Base-by-base conservation (phyloP, 2,888 invertebrate species). In the Spisula subtruncata region DNA sequence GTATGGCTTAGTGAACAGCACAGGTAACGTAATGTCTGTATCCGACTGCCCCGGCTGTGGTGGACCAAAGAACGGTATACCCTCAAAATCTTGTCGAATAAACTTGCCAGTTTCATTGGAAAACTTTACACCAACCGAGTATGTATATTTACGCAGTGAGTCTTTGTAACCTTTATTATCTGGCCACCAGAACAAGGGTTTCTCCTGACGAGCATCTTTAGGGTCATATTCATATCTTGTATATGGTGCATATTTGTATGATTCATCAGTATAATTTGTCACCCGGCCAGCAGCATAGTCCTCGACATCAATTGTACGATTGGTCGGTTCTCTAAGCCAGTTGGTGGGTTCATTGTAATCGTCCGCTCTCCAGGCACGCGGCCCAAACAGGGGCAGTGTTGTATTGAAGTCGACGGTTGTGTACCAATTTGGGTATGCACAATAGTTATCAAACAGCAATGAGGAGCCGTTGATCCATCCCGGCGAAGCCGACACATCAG, bases 1-100 rank as follows among this genome's bases (percentile, higher is more conserved):
- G 96, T 99, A 99, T 0, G 99, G 99, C 89, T 98, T 97, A 0
- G 99, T 99, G 98, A 98, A 99, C 96, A 98, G 98, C 0, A 99
- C 98, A 20, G 99, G 99, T 0, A 99, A 99, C 1, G 91, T 91
- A 16, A 91, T 89, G 35, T 94, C 94, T 1, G 81, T 89, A 32
- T 96, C 96, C 46, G 93, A 92, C 86, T 96, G 96, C 20, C 96
- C 96, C 0, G 97, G 96, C 25, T 96, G 96, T 0, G 96, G 96
- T 0, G 97, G 97, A 0, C 97, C 97, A 90, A 96, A 97, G 91
- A 97, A 96, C 8, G 94, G 94, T 60, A 94, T 94, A 0, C 93
- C 94, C 81, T 94, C 92, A 92, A 93, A 96, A 56, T 95, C 95
- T 14, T 96, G 94, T 14, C 91, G 92, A 0, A 92, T 93, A 85